Evolutionary conservation across 2,113 vertebrate genomes (phyloP), one percentile per base, ranked within the genome.

Genomic region (Gallinago media): DNA sequence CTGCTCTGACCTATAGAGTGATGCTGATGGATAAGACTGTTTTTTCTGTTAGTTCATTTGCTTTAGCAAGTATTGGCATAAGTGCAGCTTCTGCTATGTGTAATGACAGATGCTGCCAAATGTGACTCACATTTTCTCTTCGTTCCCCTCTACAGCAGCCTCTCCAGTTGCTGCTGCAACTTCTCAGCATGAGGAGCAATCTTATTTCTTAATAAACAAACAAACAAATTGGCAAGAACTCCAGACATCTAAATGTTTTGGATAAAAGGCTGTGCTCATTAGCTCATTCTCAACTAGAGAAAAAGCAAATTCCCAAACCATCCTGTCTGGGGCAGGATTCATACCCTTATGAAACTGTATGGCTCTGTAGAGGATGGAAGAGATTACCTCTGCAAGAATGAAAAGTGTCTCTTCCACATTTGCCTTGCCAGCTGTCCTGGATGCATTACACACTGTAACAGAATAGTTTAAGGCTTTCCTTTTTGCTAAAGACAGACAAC

Each of bases 141-240:
- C 2, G 0, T 74, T 93, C 10, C 31, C 27, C 67, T 63, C 38
- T 91, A 54, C 59, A 77, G 75, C 71, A 94, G 63, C 47, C n/a
- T 94, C 42, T 95, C 72, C 85, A 88, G 38, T 92, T 92, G 79
- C 79, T 95, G 76, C 81, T 87, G 72, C 77, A 71, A 71, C 67
- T 89, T 89, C 89, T 84, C 91, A 84, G 96, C 56, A 22, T 74
- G 83, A 78, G 76, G 44, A 96, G 61, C 80, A 91, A 75, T 92
- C 72, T 84, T 94, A 81, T 92, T 94, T 92, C 83, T 86, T 89
- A 87, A 96, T 87, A 89, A 92, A 92, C 84, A 96, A 97, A 83
- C 85, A 92, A 94, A 90, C 55, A 92, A 92, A 89, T 72, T 91
- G 88, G 65, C 88, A 87, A 91, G 65, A 87, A 23, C 83, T 89